Evolutionary conservation across 2,113 vertebrate species (phyloP), one percentile per base, ranked within the genome.

Genomic region (Apistogramma diplotaenia): DNA sequence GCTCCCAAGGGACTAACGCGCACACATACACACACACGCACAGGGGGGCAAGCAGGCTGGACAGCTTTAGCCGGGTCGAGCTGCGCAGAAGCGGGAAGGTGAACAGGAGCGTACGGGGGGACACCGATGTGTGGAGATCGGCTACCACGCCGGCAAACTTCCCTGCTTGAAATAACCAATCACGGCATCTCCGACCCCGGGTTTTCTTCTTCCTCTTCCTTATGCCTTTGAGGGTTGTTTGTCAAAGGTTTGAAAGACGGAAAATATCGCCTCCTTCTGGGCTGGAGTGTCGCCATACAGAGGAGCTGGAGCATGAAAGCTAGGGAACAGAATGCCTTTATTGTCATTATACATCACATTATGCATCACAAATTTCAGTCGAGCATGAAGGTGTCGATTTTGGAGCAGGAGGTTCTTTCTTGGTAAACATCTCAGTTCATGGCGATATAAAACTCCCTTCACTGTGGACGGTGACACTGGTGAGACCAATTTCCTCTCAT

Each of bases 41-140:
- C 8, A n/a, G 67, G 51, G 61, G 62, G 15, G 74, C 54, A 76
- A 81, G 77, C 62, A 85, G 87, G 84, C 85, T 81, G 83, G 53
- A 60, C 57, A 35, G 79, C 89, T 87, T 79, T 85, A 76, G 91
- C 91, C 93, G 89, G 88, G 83, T 85, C 78, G 86, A 85, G 93
- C 80, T 93, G 94, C 93, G 93, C 94, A 91, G 93, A 90, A 93
- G 95, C 95, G 94, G 94, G 94, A 94, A 95, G 89, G 94, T 94
- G 87, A 93, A 93, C 91, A 82, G 43, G 57, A 87, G 76, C 85
- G 58, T 62, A 77, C 71, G 62, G 80, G 76, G 61, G 70, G 81
- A 86, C 65, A 82, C 75, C 75, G 84, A 89, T 85, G 84, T 81
- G 79, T 60, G 58, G 62, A 65, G 29, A 11, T 51, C 27, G 29